Percentiles rank a stretch among this genome's conserved stretches.
Conservation (phyloP, 2,888 invertebrate species). For the Piscicola geometra region DNA sequence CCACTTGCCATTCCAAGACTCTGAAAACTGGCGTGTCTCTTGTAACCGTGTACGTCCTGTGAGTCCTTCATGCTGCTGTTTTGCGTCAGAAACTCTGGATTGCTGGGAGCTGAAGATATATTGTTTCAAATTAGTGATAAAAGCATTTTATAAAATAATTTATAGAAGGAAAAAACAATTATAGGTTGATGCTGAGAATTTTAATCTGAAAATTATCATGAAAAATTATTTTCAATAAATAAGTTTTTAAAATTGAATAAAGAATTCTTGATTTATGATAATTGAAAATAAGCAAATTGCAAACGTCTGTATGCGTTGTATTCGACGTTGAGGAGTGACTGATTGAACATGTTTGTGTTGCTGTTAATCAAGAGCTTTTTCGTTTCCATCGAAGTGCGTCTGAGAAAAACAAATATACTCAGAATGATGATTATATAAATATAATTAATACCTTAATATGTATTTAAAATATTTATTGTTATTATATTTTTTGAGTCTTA, state of each 20-base stretch:
- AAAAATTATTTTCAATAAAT: neutral
- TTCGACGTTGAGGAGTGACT: constrained; percentile 23
- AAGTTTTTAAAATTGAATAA: no score
- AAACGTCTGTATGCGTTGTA: constrained; percentile 23
- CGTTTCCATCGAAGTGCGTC: neutral
- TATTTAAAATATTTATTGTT: no score
- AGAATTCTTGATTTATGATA: neutral
- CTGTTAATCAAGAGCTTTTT: neutral
- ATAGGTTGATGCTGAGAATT: neutral
- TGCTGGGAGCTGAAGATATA: constrained; percentile 34
- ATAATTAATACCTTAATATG: no score
- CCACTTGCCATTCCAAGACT: constrained; percentile 38
- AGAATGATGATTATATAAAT: no score
- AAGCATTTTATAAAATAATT: neutral
- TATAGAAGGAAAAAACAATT: neutral
- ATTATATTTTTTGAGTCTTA: neutral
- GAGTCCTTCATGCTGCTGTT: constrained; percentile 36
- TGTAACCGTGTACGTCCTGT: constrained; percentile 43
- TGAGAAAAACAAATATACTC: neutral
- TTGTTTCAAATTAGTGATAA: neutral
- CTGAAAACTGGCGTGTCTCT: constrained; percentile 37
- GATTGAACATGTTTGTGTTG: constrained; percentile 15
- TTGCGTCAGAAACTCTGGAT: constrained; percentile 31
- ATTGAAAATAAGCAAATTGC: neutral
- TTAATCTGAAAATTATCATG: neutral